Evolutionary conservation across 1,140 invertebrate genomes (phyloP), one percentile per base, ranked within the genome.

Genomic region (Mizuhopecten yessoensis): DNA sequence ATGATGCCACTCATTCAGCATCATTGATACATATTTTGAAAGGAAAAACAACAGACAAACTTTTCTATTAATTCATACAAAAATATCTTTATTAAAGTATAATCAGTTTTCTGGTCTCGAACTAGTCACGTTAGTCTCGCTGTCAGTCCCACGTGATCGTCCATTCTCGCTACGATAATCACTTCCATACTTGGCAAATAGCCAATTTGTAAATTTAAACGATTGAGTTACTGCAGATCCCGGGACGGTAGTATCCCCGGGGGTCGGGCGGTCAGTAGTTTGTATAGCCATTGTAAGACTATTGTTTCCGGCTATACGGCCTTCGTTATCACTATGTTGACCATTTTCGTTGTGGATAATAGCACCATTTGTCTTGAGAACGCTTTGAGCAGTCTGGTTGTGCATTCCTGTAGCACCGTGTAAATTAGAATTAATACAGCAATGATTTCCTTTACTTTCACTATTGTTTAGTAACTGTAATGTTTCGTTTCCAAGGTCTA

Each of bases 281-380:
- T 75, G 57, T 75, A 29, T 29, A 75, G 57, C n/a, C 29, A n/a
- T 75, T 75, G 57, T 75, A 29, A 75, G 57, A 75, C 23, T 75
- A 75, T 29, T 29, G 57, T 75, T 75, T 29, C 17, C 11, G 11
- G 1, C n/a, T 75, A n/a, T 29, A 29, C 9, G 36, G 5, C 45
- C 20, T 49, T 49, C 45, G 11, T 49, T 49, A 20, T 49, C 45
- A 20, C 11, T 49, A 49, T 13, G 20, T 49, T 49, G 1, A 75
- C n/a, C 57, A 75, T 75, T 75, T 75, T 75, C 57, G 57, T 75
- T 75, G 57, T 75, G n/a, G 57, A 29, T 29, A 75, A 29, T 75
- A 75, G 57, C 57, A 75, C 57, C 57, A 75, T 29, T 75, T 75
- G 57, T 29, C 57, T 75, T 75, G 23, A 29, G 23, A 75, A 75